A percentile compares a stretch with the other conserved stretches of the same genome.
phyloP scores from a whole-genome alignment of 2,797 vertebrate genomes.

The Spheniscus humboldti region DNA sequence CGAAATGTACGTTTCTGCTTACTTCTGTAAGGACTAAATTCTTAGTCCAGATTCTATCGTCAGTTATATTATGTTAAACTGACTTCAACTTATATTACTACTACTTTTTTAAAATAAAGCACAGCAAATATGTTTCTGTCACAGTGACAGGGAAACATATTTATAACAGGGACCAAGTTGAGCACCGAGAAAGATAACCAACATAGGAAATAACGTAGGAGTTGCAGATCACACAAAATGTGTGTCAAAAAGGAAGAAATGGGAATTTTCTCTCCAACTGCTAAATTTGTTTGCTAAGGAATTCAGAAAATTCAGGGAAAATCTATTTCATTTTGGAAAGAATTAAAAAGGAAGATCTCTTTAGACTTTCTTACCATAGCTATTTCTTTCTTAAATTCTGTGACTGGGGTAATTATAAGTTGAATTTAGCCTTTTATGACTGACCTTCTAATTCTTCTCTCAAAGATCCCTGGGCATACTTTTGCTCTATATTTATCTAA shows the following conservation, averaged over 20 bases:
- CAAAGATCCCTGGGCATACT: neutral
- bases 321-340: neutral
- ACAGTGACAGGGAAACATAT: neutral
- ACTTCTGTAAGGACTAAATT: neutral
- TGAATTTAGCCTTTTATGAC: neutral
- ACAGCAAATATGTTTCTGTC: neutral
- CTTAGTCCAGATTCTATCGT: neutral
- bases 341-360: neutral
- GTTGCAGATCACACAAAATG: neutral
- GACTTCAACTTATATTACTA: neutral
- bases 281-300: neutral
- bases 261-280: neutral
- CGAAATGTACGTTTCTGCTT: neutral
- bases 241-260: neutral
- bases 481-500: neutral
- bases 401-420: neutral
- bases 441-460: neutral
- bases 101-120: neutral
- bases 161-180: neutral
- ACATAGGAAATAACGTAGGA: neutral
- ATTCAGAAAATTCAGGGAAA: neutral
- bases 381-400: neutral
- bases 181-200: neutral
- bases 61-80: neutral
- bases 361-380: neutral